Conservation (phyloP, 2,888 invertebrate genomes). For the Dicyrtomina minuta region DNA sequence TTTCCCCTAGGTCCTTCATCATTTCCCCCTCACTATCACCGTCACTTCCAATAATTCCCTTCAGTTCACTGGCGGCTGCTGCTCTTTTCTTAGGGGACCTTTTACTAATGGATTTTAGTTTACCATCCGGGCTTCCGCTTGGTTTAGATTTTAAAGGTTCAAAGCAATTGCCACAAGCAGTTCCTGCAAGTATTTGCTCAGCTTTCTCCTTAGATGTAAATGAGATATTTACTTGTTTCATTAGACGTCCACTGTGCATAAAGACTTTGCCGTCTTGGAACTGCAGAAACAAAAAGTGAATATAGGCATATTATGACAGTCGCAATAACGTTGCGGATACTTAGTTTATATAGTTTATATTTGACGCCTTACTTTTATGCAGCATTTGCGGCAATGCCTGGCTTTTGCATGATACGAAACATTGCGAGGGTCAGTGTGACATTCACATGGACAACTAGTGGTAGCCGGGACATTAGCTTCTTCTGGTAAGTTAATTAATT, state of each 20-base stretch:
- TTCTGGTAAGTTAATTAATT: constrained; percentile 46
- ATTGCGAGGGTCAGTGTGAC: constrained; percentile 42
- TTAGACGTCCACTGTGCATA: constrained; percentile 69
- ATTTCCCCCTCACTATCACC: no score
- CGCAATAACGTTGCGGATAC: background rate
- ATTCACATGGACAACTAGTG: constrained; percentile 47
- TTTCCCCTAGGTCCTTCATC: background rate
- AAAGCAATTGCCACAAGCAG: constrained; percentile 30
- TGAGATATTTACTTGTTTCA: constrained; percentile 67
- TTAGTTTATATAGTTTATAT: background rate
- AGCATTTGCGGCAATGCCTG: constrained; percentile 50
- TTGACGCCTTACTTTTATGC: constrained; percentile 43
- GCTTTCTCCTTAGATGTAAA: constrained; percentile 40
- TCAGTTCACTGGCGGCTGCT: background rate
- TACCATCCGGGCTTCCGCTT: no score
- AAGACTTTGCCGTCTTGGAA: constrained; percentile 75
- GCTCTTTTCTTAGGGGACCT: background rate
- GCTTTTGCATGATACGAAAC: constrained; percentile 37
- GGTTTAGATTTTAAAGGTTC: constrained; percentile 34
- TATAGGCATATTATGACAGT: constrained; percentile 27
- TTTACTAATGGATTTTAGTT: background rate
- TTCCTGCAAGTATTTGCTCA: constrained; percentile 31
- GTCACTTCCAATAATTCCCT: background rate
- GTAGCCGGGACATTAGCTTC: constrained; percentile 46
- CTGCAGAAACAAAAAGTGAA: constrained; percentile 59